These are phyloP conservation scores for Tinea pellionella DNA, from an alignment of 2,888 invertebrate genomes.

Conservation along the genomic window DNA sequence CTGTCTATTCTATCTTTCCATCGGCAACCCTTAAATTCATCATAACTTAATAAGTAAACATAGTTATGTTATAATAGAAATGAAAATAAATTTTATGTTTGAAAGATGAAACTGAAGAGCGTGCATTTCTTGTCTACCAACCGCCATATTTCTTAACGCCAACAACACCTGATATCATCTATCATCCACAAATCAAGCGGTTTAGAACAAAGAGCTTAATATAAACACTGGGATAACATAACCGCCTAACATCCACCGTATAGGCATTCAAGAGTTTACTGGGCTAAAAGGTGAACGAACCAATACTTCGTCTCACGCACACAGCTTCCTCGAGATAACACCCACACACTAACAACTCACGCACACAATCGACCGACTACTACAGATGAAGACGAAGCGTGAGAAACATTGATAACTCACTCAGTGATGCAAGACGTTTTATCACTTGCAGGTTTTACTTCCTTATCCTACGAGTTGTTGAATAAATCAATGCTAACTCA, in stretches of 20 bases:
- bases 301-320: conserved; percentile 29
- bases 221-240: conserved; percentile 27
- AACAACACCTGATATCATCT: conserved; percentile 13
- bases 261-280: conserved; percentile 51
- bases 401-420: conserved; percentile 68
- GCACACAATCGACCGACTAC: conserved; percentile 32
- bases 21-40: too few relatives aligned
- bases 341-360: conserved; percentile 31
- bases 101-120: background rate
- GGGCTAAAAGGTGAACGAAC: conserved; percentile 70
- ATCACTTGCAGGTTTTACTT: conserved; percentile 6
- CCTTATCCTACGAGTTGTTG: background rate
- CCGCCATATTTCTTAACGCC: background rate
- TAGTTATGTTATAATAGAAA: too few relatives aligned
- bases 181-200: conserved; percentile 23
- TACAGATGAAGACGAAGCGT: conserved; percentile 42
- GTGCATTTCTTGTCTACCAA: background rate
- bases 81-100: too few relatives aligned
- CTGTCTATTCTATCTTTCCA: too few relatives aligned
- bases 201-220: conserved; percentile 36
- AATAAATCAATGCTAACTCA: background rate
- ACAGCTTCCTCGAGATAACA: conserved; percentile 31
- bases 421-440: conserved; percentile 19
- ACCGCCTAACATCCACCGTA: background rate
- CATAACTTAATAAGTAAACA: too few relatives aligned